phyloP scores from a whole-genome alignment of 2,888 invertebrate genomes.

The Microplitis manilae region DNA sequence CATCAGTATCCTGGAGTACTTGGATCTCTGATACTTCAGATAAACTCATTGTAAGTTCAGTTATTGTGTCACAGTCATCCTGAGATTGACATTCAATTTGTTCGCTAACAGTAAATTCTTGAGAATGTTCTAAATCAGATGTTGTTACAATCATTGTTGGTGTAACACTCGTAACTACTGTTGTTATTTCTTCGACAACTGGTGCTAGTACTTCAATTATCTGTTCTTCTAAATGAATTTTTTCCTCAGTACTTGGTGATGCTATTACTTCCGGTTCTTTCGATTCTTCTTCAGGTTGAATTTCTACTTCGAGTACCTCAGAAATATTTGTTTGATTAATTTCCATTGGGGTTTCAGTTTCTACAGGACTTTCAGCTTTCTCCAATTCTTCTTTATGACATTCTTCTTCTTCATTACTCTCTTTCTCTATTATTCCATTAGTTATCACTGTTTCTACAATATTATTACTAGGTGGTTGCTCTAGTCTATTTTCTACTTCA shows the following conservation, averaged over 20 bases:
- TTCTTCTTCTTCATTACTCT: conserved; percentile 28
- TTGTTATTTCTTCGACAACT: conserved; percentile 30
- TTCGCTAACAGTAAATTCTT: conserved; percentile 6
- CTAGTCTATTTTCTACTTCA: conserved; percentile 37
- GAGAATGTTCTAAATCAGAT: conserved; percentile 20
- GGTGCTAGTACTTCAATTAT: conserved; percentile 21
- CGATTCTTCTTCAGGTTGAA: conserved; percentile 16
- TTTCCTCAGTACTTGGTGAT: conserved; percentile 6
- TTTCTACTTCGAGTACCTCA: conserved; percentile 6
- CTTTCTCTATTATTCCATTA: conserved; percentile 26
- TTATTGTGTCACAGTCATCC: conserved; percentile 25
- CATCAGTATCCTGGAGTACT: conserved; percentile 55
- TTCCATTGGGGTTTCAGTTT: conserved; percentile 26
- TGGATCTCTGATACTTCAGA: conserved; percentile 52
- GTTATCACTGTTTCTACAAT: conserved; percentile 30
- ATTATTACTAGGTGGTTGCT: neutral
- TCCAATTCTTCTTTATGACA: conserved; percentile 29
- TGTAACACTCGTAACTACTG: conserved; percentile 16
- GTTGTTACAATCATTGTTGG: conserved; percentile 17
- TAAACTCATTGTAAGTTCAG: conserved; percentile 28
- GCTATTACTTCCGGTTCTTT: conserved; percentile 12
- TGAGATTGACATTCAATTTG: conserved; percentile 29
- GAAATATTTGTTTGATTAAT: conserved; percentile 16
- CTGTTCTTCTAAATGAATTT: conserved; percentile 26
- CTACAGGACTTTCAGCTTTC: conserved; percentile 11